These are phyloP conservation scores for Oenanthe oenanthe DNA, from an alignment of 2,113 vertebrate species.

Conservation along the genomic window DNA sequence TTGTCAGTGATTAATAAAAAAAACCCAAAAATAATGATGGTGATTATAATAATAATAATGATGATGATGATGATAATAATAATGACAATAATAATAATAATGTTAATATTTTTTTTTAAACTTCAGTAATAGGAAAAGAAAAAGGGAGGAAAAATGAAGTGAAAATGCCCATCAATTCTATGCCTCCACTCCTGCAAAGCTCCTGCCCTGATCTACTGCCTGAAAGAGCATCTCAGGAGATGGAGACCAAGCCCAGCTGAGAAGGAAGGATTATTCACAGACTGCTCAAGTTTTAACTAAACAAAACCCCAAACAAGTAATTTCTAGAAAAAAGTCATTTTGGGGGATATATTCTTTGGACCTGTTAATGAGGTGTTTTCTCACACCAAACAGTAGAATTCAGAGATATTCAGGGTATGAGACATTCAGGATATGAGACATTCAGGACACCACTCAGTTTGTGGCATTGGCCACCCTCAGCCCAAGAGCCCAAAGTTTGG, in stretches of 20 bases:
- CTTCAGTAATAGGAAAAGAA: neutral
- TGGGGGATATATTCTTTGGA: neutral
- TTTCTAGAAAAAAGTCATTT: neutral
- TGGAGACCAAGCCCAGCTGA: neutral
- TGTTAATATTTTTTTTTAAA: no score
- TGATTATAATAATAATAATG: no score
- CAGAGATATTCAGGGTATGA: neutral
- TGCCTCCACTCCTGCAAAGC: rapidly evolving
- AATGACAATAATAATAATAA: no score
- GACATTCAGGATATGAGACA: no score
- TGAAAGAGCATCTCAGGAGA: neutral
- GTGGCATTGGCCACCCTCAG: neutral
- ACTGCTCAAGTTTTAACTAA: neutral
- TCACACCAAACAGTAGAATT: neutral
- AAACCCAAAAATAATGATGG: neutral
- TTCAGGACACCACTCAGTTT: no score
- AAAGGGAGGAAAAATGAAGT: neutral
- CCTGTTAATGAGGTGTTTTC: neutral
- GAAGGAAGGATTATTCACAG: neutral
- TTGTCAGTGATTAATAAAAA: neutral
- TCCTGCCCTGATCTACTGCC: neutral
- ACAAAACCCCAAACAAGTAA: neutral
- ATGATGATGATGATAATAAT: neutral
- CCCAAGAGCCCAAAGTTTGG: neutral
- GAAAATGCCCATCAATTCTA: neutral